A percentile compares a stretch with the other conserved stretches of the same genome.
phyloP scores from a whole-genome alignment of 2,113 vertebrate species.

The Corythornis cristatus region DNA sequence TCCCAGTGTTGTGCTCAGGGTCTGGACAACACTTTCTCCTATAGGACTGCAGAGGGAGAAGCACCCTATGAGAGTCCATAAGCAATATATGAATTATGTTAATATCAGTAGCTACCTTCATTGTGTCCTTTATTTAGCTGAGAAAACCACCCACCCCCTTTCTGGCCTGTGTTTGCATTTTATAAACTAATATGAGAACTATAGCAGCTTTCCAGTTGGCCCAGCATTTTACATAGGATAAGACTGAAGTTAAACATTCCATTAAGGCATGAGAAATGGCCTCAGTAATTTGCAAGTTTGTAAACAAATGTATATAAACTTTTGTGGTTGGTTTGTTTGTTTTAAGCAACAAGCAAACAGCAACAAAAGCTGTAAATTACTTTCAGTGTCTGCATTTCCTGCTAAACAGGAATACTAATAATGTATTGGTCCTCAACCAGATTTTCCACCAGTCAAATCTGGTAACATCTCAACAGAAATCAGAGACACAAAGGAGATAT shows the following conservation, averaged over 20 bases:
- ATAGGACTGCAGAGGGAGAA: not conserved
- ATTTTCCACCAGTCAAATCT: not conserved
- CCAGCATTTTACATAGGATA: not conserved
- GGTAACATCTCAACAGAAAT: slow-evolving; percentile 6
- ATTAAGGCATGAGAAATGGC: not conserved
- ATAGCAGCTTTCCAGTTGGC: not conserved
- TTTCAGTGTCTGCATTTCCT: not conserved
- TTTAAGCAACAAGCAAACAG: not conserved
- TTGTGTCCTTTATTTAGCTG: not conserved
- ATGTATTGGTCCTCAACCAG: not conserved
- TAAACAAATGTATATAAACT: not conserved
- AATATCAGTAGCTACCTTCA: not conserved
- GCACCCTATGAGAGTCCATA: not conserved
- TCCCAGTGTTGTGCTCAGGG: not conserved
- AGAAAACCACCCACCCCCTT: not conserved
- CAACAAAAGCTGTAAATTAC: not conserved
- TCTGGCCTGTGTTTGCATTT: not conserved
- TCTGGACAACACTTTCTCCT: not conserved
- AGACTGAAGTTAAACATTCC: not conserved
- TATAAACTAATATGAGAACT: not conserved
- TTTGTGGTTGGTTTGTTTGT: not conserved
- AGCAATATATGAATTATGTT: not conserved
- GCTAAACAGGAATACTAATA: not conserved
- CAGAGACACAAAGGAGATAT: not conserved
- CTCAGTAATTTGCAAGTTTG: not conserved